Evolutionary conservation across 1,140 invertebrate genomes (phyloP).

Genomic region (Bombus huntii): DNA sequence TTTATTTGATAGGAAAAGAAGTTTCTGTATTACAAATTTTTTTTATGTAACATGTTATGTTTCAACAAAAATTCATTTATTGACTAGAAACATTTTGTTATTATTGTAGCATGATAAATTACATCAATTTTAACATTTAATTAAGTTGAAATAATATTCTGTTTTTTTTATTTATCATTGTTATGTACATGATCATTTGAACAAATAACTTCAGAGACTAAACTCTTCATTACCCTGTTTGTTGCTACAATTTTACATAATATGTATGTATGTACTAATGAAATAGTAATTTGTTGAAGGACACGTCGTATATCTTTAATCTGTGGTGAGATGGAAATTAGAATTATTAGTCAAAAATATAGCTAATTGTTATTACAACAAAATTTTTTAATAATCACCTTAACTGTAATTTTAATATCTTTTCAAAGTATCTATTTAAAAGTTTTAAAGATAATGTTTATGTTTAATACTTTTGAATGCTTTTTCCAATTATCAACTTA

Average conservation of each 20-base stretch:
- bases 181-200: neutral
- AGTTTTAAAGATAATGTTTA: neutral
- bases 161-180: neutral
- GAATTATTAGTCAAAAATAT: too few relatives aligned
- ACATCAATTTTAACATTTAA: neutral
- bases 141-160: neutral
- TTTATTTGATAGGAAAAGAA: neutral
- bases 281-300: neutral
- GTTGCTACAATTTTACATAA: neutral
- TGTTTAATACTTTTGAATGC: neutral
- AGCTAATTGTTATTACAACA: neutral
- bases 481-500: neutral
- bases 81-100: constrained; percentile 34
- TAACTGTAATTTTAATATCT: neutral
- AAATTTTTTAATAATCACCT: neutral
- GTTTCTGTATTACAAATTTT: neutral
- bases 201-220: neutral
- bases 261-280: neutral
- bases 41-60: neutral
- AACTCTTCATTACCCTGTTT: constrained; percentile 34
- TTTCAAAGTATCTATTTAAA: neutral
- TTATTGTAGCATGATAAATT: neutral
- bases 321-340: too few relatives aligned
- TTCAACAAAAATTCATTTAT: constrained; percentile 17
- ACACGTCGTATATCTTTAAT: too few relatives aligned